Evolutionary conservation across 2,797 vertebrate species (phyloP), one percentile per base, ranked within the genome.

Genomic region (Arrhamphus sclerolepis): DNA sequence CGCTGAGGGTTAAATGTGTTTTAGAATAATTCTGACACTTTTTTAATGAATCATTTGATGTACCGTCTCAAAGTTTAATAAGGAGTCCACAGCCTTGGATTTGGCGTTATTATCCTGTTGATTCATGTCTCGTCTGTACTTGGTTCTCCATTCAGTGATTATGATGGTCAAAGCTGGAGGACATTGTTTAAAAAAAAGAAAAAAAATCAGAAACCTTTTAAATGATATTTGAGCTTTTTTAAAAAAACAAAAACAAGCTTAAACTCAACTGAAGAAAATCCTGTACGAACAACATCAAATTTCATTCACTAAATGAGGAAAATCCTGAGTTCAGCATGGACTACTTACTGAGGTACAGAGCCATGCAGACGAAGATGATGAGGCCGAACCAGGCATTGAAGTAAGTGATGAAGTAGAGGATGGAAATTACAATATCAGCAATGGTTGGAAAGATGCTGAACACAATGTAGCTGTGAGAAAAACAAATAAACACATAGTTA

Each of bases 301-400:
- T n/a, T n/a, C n/a, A n/a, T n/a, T n/a, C n/a, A n/a, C n/a, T n/a
- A n/a, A n/a, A n/a, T n/a, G n/a, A n/a, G n/a, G n/a, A n/a, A n/a
- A n/a, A n/a, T n/a, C n/a, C n/a, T n/a, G n/a, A n/a, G 31, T 34
- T 34, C 0, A 20, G n/a, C 3, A 0, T 0, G 21, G 3, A 1
- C 17, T 7, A 87, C 97, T 96, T 80, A 99, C 98, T 93, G 66
- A 99, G 93, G 61, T 99, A 99, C 5, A 99, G 73, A 24, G 85
- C 81, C 97, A 99, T 98, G 88, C 98, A 99, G 82, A 97, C 66
- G 16, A 99, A 99, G 82, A 99, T 50, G 43, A 99, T 98, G 51
- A 99, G 95, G 59, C 98, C 98, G 0, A 99, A 95, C 98, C 98
- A 99, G 81, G 96, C 96, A 0, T 95, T 99, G 91, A 99, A 99